Evolutionary conservation across 2,113 vertebrate genomes (phyloP).

Genomic region (Puntigrus tetrazona): DNA sequence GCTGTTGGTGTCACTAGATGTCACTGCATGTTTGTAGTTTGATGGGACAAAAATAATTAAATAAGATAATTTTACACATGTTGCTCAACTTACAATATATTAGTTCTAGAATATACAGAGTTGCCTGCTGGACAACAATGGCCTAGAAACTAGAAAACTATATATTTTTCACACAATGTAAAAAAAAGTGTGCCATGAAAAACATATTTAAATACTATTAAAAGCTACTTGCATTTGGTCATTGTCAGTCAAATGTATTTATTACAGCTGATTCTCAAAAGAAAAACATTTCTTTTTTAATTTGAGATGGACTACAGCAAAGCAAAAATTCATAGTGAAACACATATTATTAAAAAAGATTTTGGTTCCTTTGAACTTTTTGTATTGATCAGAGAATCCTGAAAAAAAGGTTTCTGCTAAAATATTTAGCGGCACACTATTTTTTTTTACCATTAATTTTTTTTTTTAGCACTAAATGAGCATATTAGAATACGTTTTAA

Average conservation of each 20-base stretch:
- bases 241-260: not conserved
- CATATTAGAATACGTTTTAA: not conserved
- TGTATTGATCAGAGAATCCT: not conserved
- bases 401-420: not conserved
- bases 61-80: conserved; percentile 13
- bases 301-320: not conserved
- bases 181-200: not conserved
- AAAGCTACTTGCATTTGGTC: too few relatives aligned
- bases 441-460: not conserved
- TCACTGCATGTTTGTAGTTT: conserved; percentile 9
- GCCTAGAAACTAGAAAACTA: not conserved
- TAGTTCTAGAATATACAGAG: not conserved
- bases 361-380: not conserved
- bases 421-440: not conserved
- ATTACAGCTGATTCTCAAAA: not conserved
- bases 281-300: not conserved
- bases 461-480: not conserved
- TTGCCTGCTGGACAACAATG: not conserved
- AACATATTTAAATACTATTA: too few relatives aligned
- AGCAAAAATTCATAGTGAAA: not conserved
- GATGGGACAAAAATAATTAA: not conserved
- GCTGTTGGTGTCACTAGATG: conserved; percentile 2
- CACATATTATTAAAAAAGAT: not conserved
- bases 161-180: not conserved
- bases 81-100: conserved; percentile 7